phyloP scores from a whole-genome alignment of 2,113 vertebrate genomes.

The Tretioscincus oriximinensis region DNA sequence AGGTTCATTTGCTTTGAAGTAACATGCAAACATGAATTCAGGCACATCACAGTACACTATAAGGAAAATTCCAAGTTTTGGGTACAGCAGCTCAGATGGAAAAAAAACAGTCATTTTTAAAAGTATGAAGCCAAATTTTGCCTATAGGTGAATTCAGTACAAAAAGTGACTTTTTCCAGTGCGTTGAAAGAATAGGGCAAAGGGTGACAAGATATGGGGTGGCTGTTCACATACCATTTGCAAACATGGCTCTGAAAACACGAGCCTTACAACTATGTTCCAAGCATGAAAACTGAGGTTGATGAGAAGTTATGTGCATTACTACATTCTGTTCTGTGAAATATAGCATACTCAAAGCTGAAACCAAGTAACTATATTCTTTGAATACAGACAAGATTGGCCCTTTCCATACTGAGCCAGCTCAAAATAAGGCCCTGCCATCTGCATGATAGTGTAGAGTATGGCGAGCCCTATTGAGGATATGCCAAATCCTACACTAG shows the following conservation, averaged over 20 bases:
- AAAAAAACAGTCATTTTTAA: too few relatives aligned
- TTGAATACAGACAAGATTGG: too few relatives aligned
- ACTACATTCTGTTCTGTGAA: background rate
- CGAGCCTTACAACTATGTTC: background rate
- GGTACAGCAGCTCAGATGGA: too few relatives aligned
- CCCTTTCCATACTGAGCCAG: too few relatives aligned
- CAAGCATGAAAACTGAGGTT: background rate
- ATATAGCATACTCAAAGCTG: background rate
- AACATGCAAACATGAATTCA: too few relatives aligned
- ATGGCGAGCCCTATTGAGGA: background rate
- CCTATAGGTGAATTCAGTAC: too few relatives aligned
- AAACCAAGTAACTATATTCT: background rate
- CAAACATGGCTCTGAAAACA: background rate
- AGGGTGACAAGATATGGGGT: background rate
- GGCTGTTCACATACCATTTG: conserved; percentile 10
- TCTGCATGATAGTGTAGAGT: too few relatives aligned
- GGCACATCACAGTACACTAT: too few relatives aligned
- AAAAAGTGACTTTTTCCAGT: background rate
- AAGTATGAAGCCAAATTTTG: too few relatives aligned
- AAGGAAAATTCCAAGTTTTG: too few relatives aligned
- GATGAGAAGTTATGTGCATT: background rate
- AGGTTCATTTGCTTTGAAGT: too few relatives aligned
- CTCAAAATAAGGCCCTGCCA: too few relatives aligned
- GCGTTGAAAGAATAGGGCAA: background rate
- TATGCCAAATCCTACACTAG: background rate